Evolutionary conservation across 2,888 invertebrate genomes (phyloP), one percentile per base, ranked within the genome.

Genomic region (Vannuccia rotundouncinata): DNA sequence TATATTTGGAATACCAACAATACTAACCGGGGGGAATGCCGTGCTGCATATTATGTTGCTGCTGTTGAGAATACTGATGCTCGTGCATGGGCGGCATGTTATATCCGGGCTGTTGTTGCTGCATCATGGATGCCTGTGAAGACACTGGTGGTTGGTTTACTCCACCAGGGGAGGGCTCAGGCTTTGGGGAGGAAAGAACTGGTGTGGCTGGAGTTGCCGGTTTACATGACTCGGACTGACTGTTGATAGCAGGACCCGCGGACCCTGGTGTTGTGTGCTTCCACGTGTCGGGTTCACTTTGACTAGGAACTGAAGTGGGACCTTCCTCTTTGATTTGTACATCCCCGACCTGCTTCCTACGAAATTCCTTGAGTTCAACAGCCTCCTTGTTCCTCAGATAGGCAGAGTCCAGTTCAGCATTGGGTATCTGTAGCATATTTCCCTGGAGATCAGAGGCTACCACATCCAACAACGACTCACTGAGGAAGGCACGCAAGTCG

Each of bases 401-500:
- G 66, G 5, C 25, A 2, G 66, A 66, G 10, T 66, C 66, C 5
- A 66, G 66, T 22, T 66, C 66, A 22, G 66, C 22, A 27, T 66
- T 66, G 66, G 66, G 10, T 22, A 27, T 13, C 66, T 66, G 10
- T 2, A 66, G 66, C 66, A 66, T 66, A 27, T 66, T 66, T 17
- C 10, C 22, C 66, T 66, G 66, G 27, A 78, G 29, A 60, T 59
- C 45, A 5, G 78, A 59, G 27, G 31, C 75, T 1, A 80, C 80
- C 22, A 80, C 45, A 17, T 80, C 80, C 25, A 78, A 29, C 22
- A 80, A 31, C 22, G 77, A 31, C 31, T 80, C 74, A 5, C 31
- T 17, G 2, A 80, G 77, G 29, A 80, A 80, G 25, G 74, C 28
- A 25, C 80, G 13, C 29, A 80, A 31, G 45, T 80, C 80, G 30